Base-by-base conservation (phyloP, 2,888 invertebrate genomes). In the Drosophila aldrichi region DNA sequence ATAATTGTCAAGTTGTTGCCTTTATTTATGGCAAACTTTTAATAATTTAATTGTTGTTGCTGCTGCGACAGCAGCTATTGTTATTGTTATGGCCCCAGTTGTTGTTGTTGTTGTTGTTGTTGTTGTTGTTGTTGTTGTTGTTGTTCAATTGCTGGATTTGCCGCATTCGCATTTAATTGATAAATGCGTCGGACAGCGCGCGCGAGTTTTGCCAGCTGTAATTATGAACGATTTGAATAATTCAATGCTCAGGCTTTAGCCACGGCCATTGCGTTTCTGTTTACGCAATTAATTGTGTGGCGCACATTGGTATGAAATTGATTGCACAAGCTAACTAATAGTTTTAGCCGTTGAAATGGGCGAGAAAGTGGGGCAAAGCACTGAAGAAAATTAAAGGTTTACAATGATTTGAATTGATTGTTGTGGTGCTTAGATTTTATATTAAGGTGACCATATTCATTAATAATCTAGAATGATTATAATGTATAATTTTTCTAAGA, bases 81-180 rank as follows among this genome's bases (percentile, higher is more conserved):
- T n/a, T 58, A 40, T 38, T 38, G 16, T 2, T 8, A 29, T 29
- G 8, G 29, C 29, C 14, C 34, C 2, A 32, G 25, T 25, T 25
- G 25, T 25, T 32, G 62, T 66, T 40, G 54, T 67, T 77, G 29
- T 12, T 32, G 61, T 16, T 58, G 67, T 70, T 41, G 55, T 64
- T 79, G 52, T 18, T 48, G 38, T 34, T 18, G 40, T 2, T 43
- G 22, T 12, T 56, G 29, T 12, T 32, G 61, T 16, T 58, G 67
- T 70, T 41, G 55, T 64, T 79, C 66, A 72, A 65, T 69, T 65
- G 66, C 69, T 74, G 75, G 75, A 79, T 78, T 75, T 77, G 83
- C 81, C 78, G 82, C 85, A 83, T 82, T 84, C 81, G 86, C 88
- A 88, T 88, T 84, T 88, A 83, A 84, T 84, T 84, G 88, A 88